A percentile compares a stretch with the other conserved stretches of the same genome.
Conservation (phyloP, 2,797 vertebrate genomes). For the Bucorvus abyssinicus region DNA sequence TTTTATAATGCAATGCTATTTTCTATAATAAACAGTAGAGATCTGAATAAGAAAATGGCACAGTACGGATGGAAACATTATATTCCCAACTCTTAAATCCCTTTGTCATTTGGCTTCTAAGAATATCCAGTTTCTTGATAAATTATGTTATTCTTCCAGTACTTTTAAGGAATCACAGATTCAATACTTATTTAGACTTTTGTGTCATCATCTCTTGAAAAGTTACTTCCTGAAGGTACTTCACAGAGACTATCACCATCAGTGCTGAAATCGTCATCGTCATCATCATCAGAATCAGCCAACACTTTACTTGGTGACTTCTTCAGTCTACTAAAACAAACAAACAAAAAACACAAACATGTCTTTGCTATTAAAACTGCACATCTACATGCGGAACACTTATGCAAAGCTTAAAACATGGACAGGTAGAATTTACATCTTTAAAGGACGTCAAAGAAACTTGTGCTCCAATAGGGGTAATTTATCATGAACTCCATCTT, state of each 20-base stretch:
- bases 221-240: slow-evolving; percentile 80
- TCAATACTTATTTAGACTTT: slow-evolving; percentile 53
- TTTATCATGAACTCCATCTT: not conserved
- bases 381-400: not conserved
- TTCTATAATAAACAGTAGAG: not conserved
- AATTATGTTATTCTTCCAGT: not conserved
- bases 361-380: not conserved
- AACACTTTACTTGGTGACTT: slow-evolving; percentile 83
- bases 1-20: not conserved
- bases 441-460: not conserved
- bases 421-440: not conserved
- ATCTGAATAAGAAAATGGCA: not conserved
- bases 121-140: not conserved
- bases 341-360: not conserved
- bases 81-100: not conserved
- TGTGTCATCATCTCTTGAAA: slow-evolving; percentile 73
- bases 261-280: slow-evolving; percentile 85
- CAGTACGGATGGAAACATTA: not conserved
- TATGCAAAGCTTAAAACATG: not conserved
- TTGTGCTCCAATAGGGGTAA: not conserved
- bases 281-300: slow-evolving; percentile 81
- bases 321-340: slow-evolving; percentile 83
- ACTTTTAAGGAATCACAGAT: not conserved
- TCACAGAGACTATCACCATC: slow-evolving; percentile 91
- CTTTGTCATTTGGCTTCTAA: not conserved